Conservation (phyloP, 2,113 vertebrate species). For the Lutjanus erythropterus region DNA sequence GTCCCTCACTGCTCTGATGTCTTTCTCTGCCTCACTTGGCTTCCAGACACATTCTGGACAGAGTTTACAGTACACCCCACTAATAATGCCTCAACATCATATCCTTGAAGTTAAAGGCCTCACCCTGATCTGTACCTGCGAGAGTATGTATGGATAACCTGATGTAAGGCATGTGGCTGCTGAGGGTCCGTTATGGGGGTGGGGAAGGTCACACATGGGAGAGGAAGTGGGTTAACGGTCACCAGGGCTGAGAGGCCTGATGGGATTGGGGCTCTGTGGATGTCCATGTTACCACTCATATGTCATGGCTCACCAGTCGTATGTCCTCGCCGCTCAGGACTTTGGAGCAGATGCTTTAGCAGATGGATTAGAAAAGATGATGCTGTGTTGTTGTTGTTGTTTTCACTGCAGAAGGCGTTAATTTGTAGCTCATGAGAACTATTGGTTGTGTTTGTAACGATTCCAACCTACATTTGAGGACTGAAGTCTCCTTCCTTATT, state of each 20-base stretch:
- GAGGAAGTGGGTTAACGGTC: constrained; percentile 81
- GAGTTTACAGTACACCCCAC: constrained; percentile 43
- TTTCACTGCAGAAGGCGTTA: background rate
- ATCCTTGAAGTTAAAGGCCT: background rate
- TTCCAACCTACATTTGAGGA: background rate
- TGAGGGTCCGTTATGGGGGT: constrained; percentile 49
- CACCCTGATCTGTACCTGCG: constrained; percentile 13
- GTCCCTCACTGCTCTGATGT: constrained; percentile 77
- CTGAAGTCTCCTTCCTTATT: background rate
- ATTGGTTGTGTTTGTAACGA: background rate
- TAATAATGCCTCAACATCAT: background rate
- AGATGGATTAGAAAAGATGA: constrained; percentile 24
- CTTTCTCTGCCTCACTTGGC: constrained; percentile 68
- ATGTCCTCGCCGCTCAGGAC: constrained; percentile 11
- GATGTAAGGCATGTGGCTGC: constrained; percentile 39
- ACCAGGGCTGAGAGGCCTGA: constrained; percentile 60
- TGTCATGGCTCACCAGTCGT: constrained; percentile 47
- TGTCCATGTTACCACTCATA: constrained; percentile 55
- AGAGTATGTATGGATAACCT: constrained; percentile 10
- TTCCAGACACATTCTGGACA: constrained; percentile 55
- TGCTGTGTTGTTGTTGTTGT: constrained; percentile 17
- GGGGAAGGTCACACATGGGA: constrained; percentile 68
- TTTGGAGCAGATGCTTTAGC: constrained; percentile 38
- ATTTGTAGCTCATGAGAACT: background rate
- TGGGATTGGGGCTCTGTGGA: constrained; percentile 45